Conservation (phyloP, 2,888 invertebrate genomes). For the Sepioteuthis lessoniana region DNA sequence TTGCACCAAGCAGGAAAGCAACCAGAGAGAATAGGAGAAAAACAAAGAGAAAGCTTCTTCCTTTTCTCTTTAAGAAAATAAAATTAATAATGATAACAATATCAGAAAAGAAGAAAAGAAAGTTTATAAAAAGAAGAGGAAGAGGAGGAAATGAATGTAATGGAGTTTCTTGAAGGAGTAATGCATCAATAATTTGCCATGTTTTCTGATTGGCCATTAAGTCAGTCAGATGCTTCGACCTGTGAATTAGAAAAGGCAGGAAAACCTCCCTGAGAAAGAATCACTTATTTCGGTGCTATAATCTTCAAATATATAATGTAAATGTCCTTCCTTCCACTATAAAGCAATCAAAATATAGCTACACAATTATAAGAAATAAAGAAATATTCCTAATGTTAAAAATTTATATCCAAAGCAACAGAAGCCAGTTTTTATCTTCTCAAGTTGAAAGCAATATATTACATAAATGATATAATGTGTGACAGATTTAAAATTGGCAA, state of each 20-base stretch:
- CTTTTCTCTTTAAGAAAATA: not conserved
- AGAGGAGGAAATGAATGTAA: not conserved
- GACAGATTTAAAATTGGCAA: not conserved
- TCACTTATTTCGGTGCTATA: not conserved
- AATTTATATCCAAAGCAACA: not conserved
- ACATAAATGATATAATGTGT: not conserved
- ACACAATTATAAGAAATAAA: not conserved
- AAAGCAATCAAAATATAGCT: not conserved
- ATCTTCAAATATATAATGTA: not conserved
- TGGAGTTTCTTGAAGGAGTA: not conserved
- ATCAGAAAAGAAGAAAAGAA: no score
- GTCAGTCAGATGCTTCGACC: conserved; percentile 40
- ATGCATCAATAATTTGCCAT: conserved; percentile 25
- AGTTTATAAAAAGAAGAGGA: not conserved
- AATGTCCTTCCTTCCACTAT: not conserved
- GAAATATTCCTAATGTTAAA: not conserved
- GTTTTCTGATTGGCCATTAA: conserved; percentile 45
- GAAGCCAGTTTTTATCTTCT: not conserved
- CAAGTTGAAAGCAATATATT: not conserved
- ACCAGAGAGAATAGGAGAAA: not conserved
- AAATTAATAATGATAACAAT: no score
- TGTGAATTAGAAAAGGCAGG: not conserved
- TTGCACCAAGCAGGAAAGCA: not conserved
- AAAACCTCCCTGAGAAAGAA: not conserved
- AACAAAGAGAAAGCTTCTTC: not conserved